A percentile compares a stretch with the other conserved stretches of the same genome.
phyloP scores from a whole-genome alignment of 1,140 invertebrate species.

The Venturia canescens region DNA sequence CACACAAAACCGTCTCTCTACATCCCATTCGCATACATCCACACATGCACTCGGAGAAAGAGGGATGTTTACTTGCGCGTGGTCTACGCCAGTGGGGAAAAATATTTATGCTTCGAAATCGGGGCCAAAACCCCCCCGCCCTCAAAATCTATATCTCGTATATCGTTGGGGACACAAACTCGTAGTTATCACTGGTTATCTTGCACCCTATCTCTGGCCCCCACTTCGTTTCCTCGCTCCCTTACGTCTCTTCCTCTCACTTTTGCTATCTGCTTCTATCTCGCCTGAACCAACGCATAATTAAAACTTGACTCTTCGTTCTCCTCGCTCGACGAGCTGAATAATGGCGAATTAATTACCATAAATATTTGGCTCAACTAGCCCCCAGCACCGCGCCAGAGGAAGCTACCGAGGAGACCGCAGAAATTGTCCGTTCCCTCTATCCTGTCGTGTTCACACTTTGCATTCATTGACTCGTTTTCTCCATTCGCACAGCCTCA shows the following conservation, averaged over 20 bases:
- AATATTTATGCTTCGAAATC: constrained; percentile 19
- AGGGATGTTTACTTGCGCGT: background rate
- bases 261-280: background rate
- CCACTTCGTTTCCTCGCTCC: background rate
- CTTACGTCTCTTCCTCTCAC: background rate
- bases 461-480: constrained; percentile 29
- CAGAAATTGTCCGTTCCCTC: background rate
- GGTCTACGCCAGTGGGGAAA: background rate
- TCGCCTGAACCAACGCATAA: constrained; percentile 14
- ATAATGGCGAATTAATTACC: constrained; percentile 45
- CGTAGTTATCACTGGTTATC: constrained; percentile 20
- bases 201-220: background rate
- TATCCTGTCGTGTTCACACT: constrained; percentile 28
- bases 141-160: background rate
- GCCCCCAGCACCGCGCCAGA: background rate
- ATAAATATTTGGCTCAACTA: constrained; percentile 44
- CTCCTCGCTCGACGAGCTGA: background rate
- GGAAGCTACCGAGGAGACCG: background rate
- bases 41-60: too few species aligned
- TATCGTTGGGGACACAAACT: constrained; percentile 4
- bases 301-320: constrained; percentile 35
- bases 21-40: too few species aligned
- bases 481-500: background rate
- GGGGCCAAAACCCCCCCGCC: background rate
- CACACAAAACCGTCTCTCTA: too few species aligned